Evolutionary conservation across 2,113 vertebrate species (phyloP).

Genomic region (Callipepla californica): DNA sequence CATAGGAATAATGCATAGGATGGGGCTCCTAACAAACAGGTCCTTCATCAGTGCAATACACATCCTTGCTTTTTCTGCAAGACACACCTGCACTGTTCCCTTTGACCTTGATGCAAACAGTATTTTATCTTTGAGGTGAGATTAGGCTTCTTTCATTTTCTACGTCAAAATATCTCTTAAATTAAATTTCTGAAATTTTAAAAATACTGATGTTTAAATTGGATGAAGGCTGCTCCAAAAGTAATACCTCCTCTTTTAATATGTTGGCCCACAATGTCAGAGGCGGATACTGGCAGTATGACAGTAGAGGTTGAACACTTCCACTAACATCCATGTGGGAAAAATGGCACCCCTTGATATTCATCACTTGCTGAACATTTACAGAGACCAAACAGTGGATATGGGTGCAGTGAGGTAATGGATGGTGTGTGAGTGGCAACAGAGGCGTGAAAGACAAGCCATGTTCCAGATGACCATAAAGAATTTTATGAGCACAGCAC

Average conservation of each 20-base stretch:
- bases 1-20: background rate
- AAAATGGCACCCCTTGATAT: too few species aligned
- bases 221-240: too few species aligned
- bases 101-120: background rate
- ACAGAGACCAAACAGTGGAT: too few species aligned
- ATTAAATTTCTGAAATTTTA: background rate
- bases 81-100: background rate
- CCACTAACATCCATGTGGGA: too few species aligned
- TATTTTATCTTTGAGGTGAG: background rate
- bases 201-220: background rate
- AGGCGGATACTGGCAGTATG: too few species aligned
- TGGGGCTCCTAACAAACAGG: background rate
- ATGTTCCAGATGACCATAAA: background rate
- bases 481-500: background rate
- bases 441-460: too few species aligned
- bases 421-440: too few species aligned
- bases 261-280: too few species aligned
- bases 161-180: background rate
- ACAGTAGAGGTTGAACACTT: too few species aligned
- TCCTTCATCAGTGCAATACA: background rate
- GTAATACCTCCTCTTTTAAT: too few species aligned
- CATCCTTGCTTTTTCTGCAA: background rate
- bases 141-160: background rate
- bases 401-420: too few species aligned
- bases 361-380: too few species aligned